Evolutionary conservation across 2,888 invertebrate genomes (phyloP).

Genomic region (Gortyna flavago): DNA sequence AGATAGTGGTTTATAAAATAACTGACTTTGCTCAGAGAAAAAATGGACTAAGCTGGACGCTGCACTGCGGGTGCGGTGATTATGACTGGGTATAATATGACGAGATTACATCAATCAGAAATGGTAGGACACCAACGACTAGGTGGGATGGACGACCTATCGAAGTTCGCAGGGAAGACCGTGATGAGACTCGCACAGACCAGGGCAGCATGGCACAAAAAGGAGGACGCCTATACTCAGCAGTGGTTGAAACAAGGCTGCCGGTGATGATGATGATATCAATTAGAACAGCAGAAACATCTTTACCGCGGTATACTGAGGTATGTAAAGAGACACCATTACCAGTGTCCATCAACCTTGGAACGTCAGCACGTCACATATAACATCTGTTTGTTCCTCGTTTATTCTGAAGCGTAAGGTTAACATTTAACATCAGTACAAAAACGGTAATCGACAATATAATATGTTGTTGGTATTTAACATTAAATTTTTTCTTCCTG

Average conservation of each 20-base stretch:
- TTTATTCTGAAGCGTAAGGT: slow-evolving; percentile 47
- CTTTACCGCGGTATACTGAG: too few species aligned
- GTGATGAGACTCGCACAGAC: too few species aligned
- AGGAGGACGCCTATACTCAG: too few species aligned
- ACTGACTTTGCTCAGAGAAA: neutral
- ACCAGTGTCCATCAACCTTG: slow-evolving; percentile 46
- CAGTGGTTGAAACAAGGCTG: too few species aligned
- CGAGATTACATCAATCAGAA: too few species aligned
- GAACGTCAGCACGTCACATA: slow-evolving; percentile 23
- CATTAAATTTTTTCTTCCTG: slow-evolving; percentile 41
- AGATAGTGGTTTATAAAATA: neutral
- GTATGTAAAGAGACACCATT: too few species aligned
- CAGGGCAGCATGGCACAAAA: too few species aligned
- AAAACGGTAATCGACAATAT: slow-evolving; percentile 50
- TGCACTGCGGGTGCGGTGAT: neutral
- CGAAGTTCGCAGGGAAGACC: too few species aligned
- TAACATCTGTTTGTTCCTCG: slow-evolving; percentile 54
- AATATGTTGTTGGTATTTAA: slow-evolving; percentile 59
- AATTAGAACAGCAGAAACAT: neutral
- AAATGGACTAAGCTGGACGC: neutral
- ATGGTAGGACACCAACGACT: too few species aligned
- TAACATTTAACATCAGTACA: slow-evolving; percentile 51
- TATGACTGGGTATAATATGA: neutral
- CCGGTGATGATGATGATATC: too few species aligned
- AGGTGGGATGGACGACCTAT: too few species aligned